Percentiles rank a stretch among this genome's conserved stretches.
Conservation (phyloP, 2,888 invertebrate species). For the Dicranocentrus wangi region DNA sequence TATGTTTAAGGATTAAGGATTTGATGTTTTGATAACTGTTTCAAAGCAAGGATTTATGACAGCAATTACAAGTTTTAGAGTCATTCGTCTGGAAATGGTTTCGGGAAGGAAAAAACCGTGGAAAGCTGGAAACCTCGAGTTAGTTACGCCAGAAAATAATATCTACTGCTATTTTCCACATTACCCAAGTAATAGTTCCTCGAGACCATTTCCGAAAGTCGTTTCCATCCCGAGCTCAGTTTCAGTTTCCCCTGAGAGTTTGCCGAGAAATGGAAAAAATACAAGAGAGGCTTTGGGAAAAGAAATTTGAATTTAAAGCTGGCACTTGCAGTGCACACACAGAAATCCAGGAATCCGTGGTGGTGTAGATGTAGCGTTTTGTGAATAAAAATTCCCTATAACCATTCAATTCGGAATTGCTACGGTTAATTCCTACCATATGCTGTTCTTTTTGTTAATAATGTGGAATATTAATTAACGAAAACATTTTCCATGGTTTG, state of each 20-base stretch:
- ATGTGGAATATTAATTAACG: no score
- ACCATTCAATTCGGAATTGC: no score
- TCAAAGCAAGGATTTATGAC: constrained; percentile 57
- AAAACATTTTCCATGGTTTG: no score
- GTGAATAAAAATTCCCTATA: no score
- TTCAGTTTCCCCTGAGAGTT: constrained; percentile 20
- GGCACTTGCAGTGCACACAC: neutral
- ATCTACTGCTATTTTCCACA: constrained; percentile 9
- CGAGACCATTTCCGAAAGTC: constrained; percentile 55
- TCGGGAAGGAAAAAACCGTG: neutral
- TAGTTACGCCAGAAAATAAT: no score
- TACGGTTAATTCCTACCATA: no score
- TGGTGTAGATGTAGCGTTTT: no score
- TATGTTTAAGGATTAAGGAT: no score
- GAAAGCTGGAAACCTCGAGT: no score
- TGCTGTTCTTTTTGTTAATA: no score
- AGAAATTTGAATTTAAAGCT: neutral
- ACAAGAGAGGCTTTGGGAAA: neutral
- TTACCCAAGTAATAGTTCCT: constrained; percentile 30
- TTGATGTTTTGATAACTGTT: constrained; percentile 61
- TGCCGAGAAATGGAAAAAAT: neutral
- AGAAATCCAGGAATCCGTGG: no score
- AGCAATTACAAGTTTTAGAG: constrained; percentile 56
- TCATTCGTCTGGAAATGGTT: constrained; percentile 41
- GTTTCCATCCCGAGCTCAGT: constrained; percentile 25